Evolutionary conservation across 2,113 vertebrate genomes (phyloP).

Genomic region (Trinectes maculatus): DNA sequence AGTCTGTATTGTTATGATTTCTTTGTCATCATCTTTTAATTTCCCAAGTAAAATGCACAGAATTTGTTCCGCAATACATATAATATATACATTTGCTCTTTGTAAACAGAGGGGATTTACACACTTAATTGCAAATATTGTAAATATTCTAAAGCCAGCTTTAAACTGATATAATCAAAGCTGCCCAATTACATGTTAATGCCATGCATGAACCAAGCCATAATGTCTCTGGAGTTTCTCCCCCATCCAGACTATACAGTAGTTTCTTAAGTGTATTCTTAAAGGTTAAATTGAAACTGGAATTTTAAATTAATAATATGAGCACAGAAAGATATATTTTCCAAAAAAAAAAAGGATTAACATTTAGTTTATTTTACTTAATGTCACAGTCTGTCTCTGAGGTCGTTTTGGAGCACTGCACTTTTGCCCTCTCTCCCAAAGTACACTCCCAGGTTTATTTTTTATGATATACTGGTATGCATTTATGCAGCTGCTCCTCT

Average conservation of each 20-base stretch:
- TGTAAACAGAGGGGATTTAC: background rate
- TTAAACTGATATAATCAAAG: background rate
- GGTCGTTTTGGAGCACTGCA: background rate
- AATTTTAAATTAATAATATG: no score
- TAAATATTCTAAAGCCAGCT: background rate
- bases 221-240: conserved; percentile 22
- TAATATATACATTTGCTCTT: background rate
- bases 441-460: background rate
- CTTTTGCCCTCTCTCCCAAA: background rate
- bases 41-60: background rate
- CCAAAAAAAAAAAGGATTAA: no score
- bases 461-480: conserved; percentile 8
- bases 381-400: background rate
- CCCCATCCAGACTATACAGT: background rate
- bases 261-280: background rate
- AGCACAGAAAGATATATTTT: no score
- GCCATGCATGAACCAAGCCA: background rate
- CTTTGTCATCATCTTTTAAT: background rate
- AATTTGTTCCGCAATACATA: background rate
- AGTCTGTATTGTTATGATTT: background rate
- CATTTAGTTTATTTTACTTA: no score
- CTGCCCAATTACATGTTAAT: background rate
- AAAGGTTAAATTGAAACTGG: conserved; percentile 17
- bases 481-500: conserved; percentile 42
- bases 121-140: background rate